Evolutionary conservation across 2,797 vertebrate genomes (phyloP).

Genomic region (Pelochelys cantorii): DNA sequence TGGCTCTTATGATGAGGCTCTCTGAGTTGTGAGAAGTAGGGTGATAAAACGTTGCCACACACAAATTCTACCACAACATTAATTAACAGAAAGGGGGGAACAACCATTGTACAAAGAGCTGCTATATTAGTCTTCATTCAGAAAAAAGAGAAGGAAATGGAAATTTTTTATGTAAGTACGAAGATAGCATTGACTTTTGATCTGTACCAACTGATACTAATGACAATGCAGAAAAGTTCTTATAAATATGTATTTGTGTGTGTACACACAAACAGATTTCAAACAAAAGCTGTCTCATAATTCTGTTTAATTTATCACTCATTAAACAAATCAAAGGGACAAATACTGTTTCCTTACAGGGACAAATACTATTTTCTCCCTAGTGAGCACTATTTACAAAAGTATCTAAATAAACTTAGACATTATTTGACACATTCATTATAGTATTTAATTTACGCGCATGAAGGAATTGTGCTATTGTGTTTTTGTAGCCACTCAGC

Average conservation of each 20-base stretch:
- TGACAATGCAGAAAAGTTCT: background rate
- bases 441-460: background rate
- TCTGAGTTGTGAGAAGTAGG: background rate
- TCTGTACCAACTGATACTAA: background rate
- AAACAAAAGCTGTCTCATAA: background rate
- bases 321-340: background rate
- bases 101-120: background rate
- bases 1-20: background rate
- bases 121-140: background rate
- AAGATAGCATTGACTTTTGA: background rate
- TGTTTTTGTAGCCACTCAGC: background rate
- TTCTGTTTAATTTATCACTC: background rate
- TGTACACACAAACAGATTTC: background rate
- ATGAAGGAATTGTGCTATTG: background rate
- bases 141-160: background rate
- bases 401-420: background rate
- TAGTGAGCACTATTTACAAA: background rate
- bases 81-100: background rate
- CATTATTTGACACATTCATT: background rate
- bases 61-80: background rate
- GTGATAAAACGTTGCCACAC: background rate
- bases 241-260: background rate
- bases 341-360: background rate
- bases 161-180: background rate
- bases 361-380: slow-evolving; percentile 3